Conservation (phyloP, 2,888 invertebrate species). For the Nemotelus pantherinus region DNA sequence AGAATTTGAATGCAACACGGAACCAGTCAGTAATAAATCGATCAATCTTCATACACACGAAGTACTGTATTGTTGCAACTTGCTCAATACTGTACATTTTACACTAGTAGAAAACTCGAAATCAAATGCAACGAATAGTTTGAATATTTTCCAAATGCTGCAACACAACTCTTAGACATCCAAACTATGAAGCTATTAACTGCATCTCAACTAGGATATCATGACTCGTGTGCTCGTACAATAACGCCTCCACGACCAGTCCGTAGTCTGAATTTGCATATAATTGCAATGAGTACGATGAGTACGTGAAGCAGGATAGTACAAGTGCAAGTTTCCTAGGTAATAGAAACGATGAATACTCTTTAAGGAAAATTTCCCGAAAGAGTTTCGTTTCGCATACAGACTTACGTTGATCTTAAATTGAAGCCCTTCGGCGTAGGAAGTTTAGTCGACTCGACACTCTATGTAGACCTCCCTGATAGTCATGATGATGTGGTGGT, state of each 20-base stretch:
- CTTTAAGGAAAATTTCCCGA: slow-evolving; percentile 3
- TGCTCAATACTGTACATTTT: too few relatives aligned
- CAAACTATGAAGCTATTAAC: not conserved
- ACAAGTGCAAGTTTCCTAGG: slow-evolving; percentile 16
- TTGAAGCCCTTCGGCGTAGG: slow-evolving; percentile 18
- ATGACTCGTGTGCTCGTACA: slow-evolving; percentile 6
- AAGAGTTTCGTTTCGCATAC: not conserved
- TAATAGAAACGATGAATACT: slow-evolving; percentile 13
- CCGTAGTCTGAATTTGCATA: slow-evolving; percentile 33
- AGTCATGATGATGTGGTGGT: not conserved
- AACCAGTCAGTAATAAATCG: not conserved
- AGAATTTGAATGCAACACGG: not conserved
- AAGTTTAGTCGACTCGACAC: not conserved
- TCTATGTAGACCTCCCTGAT: not conserved
- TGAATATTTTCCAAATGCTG: too few relatives aligned
- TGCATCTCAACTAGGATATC: slow-evolving; percentile 6
- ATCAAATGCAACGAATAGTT: too few relatives aligned
- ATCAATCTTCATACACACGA: too few relatives aligned
- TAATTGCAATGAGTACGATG: slow-evolving; percentile 24
- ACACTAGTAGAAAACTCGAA: too few relatives aligned
- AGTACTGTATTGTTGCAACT: too few relatives aligned
- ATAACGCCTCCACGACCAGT: slow-evolving; percentile 32
- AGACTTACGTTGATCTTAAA: slow-evolving; percentile 4
- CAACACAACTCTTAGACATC: too few relatives aligned
- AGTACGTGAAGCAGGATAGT: not conserved